phyloP scores from a whole-genome alignment of 2,797 vertebrate genomes.

The Pelobates cultripes region DNA sequence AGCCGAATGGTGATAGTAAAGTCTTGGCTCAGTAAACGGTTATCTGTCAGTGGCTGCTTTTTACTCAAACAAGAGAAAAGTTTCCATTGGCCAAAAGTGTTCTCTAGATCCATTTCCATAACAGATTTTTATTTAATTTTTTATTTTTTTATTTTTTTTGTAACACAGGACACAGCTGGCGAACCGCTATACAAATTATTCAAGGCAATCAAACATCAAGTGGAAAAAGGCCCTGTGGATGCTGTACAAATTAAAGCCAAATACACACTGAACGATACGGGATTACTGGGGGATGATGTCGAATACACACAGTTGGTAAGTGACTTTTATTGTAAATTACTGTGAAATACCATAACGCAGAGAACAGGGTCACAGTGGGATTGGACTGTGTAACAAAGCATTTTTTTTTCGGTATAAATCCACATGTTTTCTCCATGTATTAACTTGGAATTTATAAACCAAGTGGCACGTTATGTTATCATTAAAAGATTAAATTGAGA shows the following conservation, averaged over 20 bases:
- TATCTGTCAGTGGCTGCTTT: neutral
- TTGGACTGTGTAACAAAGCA: constrained; percentile 2
- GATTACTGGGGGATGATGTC: constrained; percentile 93
- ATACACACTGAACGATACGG: constrained; percentile 96
- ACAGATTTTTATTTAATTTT: constrained; percentile 27
- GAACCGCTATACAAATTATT: constrained; percentile 97
- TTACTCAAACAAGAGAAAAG: neutral
- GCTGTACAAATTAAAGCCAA: constrained; percentile 94
- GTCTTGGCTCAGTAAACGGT: neutral
- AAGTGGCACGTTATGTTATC: too few species aligned
- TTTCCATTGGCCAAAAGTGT: neutral
- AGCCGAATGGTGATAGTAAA: neutral
- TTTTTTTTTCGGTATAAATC: too few species aligned
- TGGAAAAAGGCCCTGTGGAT: constrained; percentile 96
- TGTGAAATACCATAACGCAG: constrained; percentile 9
- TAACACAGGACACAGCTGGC: constrained; percentile 88
- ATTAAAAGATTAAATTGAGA: too few species aligned
- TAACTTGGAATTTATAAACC: too few species aligned
- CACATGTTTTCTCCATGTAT: too few species aligned
- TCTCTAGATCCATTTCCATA: neutral
- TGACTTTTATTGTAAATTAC: constrained; percentile 10
- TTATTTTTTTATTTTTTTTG: neutral
- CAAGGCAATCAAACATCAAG: constrained; percentile 97
- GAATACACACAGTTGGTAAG: constrained; percentile 91
- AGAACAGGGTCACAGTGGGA: neutral